A percentile compares a stretch with the other conserved stretches of the same genome.
Conservation (phyloP, 2,888 invertebrate genomes). For the Laspeyria flexula region DNA sequence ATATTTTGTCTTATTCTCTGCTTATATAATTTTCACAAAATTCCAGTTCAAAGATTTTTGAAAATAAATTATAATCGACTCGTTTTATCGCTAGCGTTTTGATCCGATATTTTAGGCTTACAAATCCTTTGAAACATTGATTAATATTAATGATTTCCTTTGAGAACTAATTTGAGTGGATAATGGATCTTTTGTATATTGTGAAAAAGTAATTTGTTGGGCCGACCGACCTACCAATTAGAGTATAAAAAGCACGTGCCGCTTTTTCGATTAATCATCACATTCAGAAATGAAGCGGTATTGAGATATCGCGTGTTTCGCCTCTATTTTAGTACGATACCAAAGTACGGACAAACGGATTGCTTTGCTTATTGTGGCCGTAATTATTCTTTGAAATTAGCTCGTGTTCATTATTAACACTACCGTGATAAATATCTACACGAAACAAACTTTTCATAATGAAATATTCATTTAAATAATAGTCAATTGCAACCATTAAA, state of each 20-base stretch:
- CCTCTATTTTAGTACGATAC: constrained; percentile 31
- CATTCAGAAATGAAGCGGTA: constrained; percentile 35
- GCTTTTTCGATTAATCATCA: constrained; percentile 69
- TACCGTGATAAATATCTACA: background rate
- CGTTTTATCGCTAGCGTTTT: constrained; percentile 19
- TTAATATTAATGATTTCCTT: constrained; percentile 82
- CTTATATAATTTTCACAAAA: too few relatives aligned
- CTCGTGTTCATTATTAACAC: background rate
- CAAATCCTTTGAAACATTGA: constrained; percentile 74
- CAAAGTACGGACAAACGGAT: constrained; percentile 9
- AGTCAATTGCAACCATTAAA: too few relatives aligned
- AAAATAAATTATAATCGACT: constrained; percentile 24
- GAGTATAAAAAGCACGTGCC: constrained; percentile 63
- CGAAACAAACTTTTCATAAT: background rate
- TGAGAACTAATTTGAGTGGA: constrained; percentile 81
- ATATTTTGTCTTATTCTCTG: too few relatives aligned
- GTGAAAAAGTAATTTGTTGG: constrained; percentile 79
- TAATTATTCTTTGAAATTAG: constrained; percentile 6
- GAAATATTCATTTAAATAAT: too few relatives aligned
- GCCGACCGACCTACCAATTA: constrained; percentile 65
- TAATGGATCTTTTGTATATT: constrained; percentile 81
- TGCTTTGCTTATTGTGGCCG: constrained; percentile 13
- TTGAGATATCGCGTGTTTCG: constrained; percentile 52
- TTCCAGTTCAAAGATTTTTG: too few relatives aligned
- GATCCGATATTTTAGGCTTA: constrained; percentile 36